Conservation (phyloP, 2,797 vertebrate species). For the Ficedula albicollis region DNA sequence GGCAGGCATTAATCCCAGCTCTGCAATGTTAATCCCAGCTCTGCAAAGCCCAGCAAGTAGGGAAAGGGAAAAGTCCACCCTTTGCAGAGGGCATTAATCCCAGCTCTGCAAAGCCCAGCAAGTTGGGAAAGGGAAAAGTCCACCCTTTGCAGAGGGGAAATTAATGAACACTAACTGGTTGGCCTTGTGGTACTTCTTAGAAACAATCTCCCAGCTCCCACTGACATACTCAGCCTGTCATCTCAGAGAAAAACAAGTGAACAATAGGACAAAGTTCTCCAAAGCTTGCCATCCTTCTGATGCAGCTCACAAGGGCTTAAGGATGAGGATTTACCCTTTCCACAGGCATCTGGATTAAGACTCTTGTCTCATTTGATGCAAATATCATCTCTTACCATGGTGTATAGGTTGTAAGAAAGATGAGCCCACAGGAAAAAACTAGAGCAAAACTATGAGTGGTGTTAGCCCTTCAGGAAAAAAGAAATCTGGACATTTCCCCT, state of each 20-base stretch:
- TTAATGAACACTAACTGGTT: not conserved
- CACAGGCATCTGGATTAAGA: not conserved
- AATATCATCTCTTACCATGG: not conserved
- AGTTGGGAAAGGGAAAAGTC: not conserved
- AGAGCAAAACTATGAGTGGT: not conserved
- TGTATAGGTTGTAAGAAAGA: not conserved
- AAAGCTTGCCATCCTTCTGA: not conserved
- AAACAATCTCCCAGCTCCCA: not conserved
- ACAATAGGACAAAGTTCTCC: not conserved
- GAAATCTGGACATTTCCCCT: not conserved
- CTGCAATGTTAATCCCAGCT: too few species aligned
- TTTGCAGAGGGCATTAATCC: not conserved
- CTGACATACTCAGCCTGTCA: not conserved
- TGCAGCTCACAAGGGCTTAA: not conserved
- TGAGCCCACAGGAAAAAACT: not conserved
- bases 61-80: not conserved
- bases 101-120: not conserved
- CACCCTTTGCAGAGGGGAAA: not conserved
- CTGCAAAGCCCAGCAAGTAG: accelerated
- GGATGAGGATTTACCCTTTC: not conserved
- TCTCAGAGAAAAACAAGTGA: not conserved
- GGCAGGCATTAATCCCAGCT: too few species aligned
- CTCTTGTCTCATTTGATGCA: not conserved
- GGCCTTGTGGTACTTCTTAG: not conserved
- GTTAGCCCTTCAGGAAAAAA: not conserved